These are phyloP conservation scores for Sciurus carolinensis DNA, from an alignment of 2,797 vertebrate genomes.

Conservation along the genomic window DNA sequence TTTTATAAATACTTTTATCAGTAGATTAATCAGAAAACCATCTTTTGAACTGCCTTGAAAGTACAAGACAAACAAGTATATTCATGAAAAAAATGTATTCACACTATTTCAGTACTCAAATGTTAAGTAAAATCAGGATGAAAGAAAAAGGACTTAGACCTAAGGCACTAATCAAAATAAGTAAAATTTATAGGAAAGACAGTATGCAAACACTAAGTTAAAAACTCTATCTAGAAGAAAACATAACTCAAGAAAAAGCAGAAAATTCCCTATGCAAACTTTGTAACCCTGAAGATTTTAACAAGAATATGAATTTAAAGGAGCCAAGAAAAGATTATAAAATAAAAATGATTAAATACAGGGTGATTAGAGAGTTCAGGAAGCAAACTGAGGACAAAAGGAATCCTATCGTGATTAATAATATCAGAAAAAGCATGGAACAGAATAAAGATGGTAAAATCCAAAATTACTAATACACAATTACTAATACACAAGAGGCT, in stretches of 20 bases:
- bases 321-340: conserved; percentile 7
- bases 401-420: not conserved
- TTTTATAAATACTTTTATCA: not conserved
- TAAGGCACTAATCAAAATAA: conserved; percentile 9
- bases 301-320: not conserved
- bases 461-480: not conserved
- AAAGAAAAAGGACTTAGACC: not conserved
- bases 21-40: not conserved
- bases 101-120: not conserved
- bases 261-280: not conserved
- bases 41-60: conserved; percentile 2
- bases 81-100: conserved; percentile 12
- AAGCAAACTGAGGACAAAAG: conserved; percentile 3
- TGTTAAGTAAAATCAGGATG: conserved; percentile 13
- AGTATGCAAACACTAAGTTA: not conserved
- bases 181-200: not conserved
- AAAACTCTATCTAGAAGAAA: not conserved
- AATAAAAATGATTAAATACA: not conserved
- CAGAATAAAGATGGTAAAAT: not conserved
- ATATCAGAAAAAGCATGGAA: not conserved
- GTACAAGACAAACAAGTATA: not conserved
- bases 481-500: not conserved
- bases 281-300: not conserved
- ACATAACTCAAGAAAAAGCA: not conserved
- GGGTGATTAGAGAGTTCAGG: not conserved